Evolutionary conservation across 2,113 vertebrate species (phyloP).

Genomic region (Rousettus leschenaultii): DNA sequence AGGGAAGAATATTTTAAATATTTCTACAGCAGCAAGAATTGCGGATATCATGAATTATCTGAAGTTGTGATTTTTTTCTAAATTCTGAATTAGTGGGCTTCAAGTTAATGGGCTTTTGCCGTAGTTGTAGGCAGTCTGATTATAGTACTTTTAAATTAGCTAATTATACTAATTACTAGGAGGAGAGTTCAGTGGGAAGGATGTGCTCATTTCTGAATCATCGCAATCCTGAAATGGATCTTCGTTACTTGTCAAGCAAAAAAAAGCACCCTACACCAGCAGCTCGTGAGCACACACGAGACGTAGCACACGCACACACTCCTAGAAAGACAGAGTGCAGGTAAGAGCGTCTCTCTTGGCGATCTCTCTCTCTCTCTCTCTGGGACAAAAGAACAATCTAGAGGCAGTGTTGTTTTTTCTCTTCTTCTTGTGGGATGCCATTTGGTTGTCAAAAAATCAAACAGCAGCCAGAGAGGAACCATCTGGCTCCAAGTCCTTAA

Average conservation of each 20-base stretch:
- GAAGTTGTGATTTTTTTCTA: constrained; percentile 1
- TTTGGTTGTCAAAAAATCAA: constrained; percentile 24
- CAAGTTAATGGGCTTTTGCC: constrained; percentile 42
- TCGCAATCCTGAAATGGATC: background rate
- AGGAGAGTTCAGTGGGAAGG: background rate
- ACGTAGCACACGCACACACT: background rate
- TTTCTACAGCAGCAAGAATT: background rate
- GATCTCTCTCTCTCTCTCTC: background rate
- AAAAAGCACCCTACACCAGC: background rate
- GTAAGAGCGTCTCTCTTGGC: background rate
- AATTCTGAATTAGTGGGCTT: constrained; percentile 50
- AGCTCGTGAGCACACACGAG: background rate
- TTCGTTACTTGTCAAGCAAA: background rate
- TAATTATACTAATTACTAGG: constrained; percentile 59
- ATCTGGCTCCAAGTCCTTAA: constrained; percentile 1
- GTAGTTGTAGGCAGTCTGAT: constrained; percentile 47
- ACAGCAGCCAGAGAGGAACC: background rate
- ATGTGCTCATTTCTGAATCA: constrained; percentile 36
- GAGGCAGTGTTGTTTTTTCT: constrained; percentile 34
- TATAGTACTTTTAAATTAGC: constrained; percentile 55
- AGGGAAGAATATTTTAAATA: background rate
- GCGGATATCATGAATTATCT: background rate
- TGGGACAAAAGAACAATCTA: background rate
- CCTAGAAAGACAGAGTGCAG: background rate
- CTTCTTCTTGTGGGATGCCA: constrained; percentile 4